Percentiles rank a stretch among this genome's conserved stretches.
phyloP scores from a whole-genome alignment of 2,113 vertebrate genomes.

The Hippopotamus amphibius region DNA sequence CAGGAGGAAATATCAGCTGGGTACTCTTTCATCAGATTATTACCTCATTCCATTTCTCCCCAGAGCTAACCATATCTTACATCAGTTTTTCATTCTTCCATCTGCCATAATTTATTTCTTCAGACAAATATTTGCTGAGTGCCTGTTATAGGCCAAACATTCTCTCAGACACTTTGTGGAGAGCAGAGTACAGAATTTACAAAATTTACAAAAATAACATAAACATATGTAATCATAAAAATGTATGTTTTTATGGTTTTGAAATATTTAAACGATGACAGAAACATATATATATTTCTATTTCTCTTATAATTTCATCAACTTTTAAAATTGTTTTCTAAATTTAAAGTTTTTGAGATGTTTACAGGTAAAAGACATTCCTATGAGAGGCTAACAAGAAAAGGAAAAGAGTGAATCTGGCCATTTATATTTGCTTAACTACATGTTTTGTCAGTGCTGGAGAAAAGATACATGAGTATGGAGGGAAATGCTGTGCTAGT shows the following conservation, averaged over 20 bases:
- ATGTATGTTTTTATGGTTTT: background rate
- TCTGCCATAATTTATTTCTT: background rate
- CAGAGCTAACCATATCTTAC: background rate
- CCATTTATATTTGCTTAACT: background rate
- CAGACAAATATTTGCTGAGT: background rate
- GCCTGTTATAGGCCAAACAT: background rate
- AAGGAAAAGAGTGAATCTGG: background rate
- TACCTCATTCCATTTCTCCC: background rate
- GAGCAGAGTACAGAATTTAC: background rate
- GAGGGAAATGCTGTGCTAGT: fast-evolving
- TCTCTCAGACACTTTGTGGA: background rate
- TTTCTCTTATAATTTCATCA: background rate
- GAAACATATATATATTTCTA: background rate
- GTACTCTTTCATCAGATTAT: background rate
- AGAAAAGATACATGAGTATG: fast-evolving
- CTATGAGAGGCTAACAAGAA: background rate
- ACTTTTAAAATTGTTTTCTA: background rate
- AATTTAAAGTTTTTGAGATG: background rate
- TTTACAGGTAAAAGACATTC: background rate
- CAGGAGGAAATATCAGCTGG: background rate
- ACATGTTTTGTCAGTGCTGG: background rate
- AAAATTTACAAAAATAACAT: background rate
- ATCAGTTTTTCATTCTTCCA: background rate
- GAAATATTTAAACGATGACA: background rate
- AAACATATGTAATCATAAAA: background rate